Evolutionary conservation across 2,113 vertebrate species (phyloP), one percentile per base, ranked within the genome.

Genomic region (Theropithecus gelada): DNA sequence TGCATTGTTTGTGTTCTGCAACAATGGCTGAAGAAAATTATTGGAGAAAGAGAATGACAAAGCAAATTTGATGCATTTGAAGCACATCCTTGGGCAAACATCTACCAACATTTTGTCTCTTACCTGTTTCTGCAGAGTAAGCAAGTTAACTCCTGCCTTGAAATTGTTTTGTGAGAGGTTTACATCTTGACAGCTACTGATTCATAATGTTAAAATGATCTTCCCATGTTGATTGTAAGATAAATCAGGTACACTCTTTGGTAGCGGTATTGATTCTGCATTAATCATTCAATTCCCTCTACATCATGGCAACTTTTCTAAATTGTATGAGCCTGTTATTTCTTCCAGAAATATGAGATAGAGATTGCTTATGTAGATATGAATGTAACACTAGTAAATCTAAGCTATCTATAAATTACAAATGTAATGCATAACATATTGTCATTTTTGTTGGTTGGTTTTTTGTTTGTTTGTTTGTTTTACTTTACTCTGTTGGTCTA

Each of bases 151-250:
- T 90, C 93, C 22, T 93, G 50, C 22, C 76, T 95, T 75, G 66
- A 94, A 94, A 94, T 89, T 9, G 6, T 96, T 97, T 94, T 96
- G 14, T 57, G 50, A 92, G 38, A 96, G 13, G 0, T 38, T 91
- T 55, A 66, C 93, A 98, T 83, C 90, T 96, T 94, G 85, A 92
- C 72, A 96, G 92, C 66, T 98, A 30, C 94, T 93, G 86, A 96
- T 89, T 94, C 96, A 86, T 96, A 97, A 93, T 35, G 8, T 45
- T 82, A 95, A 73, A 95, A 97, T n/a, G 70, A 50, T 91, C 97
- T 98, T 96, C 96, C 94, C 91, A 75, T 32, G 48, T 81, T 85
- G 86, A 90, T 23, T 88, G 75, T 79, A 97, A 96, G 94, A 90
- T 96, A 97, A 93, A 89, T 93, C 86, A 68, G 79, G 55, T 93